Conservation (phyloP, 2,888 invertebrate species). For the Harpalus rufipes region DNA sequence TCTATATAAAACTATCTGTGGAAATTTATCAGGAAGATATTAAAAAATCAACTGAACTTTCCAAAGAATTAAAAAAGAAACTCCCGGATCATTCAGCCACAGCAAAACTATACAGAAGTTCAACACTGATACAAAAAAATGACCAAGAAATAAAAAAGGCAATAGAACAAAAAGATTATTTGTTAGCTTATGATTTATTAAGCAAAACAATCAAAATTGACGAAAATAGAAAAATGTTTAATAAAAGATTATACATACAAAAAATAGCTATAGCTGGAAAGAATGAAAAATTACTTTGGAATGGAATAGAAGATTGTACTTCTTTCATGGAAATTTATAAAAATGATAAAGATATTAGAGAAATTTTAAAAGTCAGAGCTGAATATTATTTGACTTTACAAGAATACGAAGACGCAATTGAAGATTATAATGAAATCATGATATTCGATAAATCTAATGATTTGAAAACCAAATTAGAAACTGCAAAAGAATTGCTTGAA, state of each 20-base stretch:
- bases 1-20: slow-evolving; percentile 90
- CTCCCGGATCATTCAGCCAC: slow-evolving; percentile 93
- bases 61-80: slow-evolving; percentile 89
- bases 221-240: slow-evolving; percentile 4
- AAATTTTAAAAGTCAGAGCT: slow-evolving; percentile 51
- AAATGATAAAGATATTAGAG: slow-evolving; percentile 34
- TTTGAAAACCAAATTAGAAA: slow-evolving; percentile 23
- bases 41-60: slow-evolving; percentile 90
- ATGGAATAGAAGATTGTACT: slow-evolving; percentile 44
- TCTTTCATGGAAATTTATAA: slow-evolving; percentile 26
- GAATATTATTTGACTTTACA: slow-evolving; percentile 45
- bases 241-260: slow-evolving; percentile 34
- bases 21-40: slow-evolving; percentile 89
- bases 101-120: slow-evolving; percentile 88
- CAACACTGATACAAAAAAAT: slow-evolving; percentile 87
- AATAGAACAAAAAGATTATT: slow-evolving; percentile 10
- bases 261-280: slow-evolving; percentile 51
- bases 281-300: slow-evolving; percentile 25
- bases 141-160: slow-evolving; percentile 84
- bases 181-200: slow-evolving; percentile 34
- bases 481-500: slow-evolving; percentile 11
- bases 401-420: slow-evolving; percentile 61
- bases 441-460: slow-evolving; percentile 9
- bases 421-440: slow-evolving; percentile 50
- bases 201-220: slow-evolving; percentile 52